Evolutionary conservation across 2,797 vertebrate species (phyloP).

Genomic region (Crenichthys baileyi): DNA sequence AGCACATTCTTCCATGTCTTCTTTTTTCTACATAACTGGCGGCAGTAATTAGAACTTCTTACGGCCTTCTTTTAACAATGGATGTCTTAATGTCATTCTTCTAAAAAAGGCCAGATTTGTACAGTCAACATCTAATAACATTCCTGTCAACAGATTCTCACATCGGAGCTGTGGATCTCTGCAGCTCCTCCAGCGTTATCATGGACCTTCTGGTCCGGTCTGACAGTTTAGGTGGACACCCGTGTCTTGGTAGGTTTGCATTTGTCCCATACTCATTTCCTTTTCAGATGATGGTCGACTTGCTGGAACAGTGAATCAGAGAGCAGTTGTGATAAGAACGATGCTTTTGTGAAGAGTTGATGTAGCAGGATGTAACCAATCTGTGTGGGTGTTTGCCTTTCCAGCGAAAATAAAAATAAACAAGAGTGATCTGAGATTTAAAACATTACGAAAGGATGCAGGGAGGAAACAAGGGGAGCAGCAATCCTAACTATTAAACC

Average conservation of each 20-base stretch:
- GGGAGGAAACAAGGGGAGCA: neutral
- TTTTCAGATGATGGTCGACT: neutral
- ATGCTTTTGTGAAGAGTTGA: neutral
- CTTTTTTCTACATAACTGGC: neutral
- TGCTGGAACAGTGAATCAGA: neutral
- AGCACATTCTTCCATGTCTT: neutral
- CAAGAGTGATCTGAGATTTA: neutral
- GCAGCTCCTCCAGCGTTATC: no score
- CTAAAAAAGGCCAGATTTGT: neutral
- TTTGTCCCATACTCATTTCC: no score
- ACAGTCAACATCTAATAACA: neutral
- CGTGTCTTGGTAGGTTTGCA: no score
- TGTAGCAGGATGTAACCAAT: neutral
- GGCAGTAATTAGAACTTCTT: neutral
- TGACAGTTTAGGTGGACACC: no score
- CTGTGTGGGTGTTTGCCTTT: neutral
- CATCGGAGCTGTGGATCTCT: no score
- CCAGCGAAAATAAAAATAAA: neutral
- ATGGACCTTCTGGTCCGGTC: no score
- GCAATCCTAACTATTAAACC: slow-evolving; percentile 13
- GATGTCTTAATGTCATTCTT: neutral
- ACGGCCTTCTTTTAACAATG: neutral
- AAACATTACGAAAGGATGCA: neutral
- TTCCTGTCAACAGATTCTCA: no score
- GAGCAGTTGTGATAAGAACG: neutral